Percentiles rank a stretch among this genome's conserved stretches.
phyloP scores from a whole-genome alignment of 2,113 vertebrate genomes.

The Cyprinodon tularosa region DNA sequence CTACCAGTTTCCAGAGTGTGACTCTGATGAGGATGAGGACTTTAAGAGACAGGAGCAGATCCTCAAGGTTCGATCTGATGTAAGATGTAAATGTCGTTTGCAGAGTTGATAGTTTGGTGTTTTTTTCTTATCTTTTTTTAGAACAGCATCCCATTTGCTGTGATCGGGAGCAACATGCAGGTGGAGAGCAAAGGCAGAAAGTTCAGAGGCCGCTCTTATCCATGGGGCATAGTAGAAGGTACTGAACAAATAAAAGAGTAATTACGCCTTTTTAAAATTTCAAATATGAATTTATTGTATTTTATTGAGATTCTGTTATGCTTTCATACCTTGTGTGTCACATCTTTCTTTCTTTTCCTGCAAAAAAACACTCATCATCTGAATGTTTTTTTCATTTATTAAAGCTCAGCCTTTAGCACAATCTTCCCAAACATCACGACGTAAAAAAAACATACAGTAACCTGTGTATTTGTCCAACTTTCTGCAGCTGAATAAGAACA shows the following conservation, averaged over 20 bases:
- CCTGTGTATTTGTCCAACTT: too few species aligned
- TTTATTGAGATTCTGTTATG: background rate
- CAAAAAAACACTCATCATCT: too few species aligned
- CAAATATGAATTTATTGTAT: background rate
- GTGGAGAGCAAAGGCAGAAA: conserved; percentile 73
- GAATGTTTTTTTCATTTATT: too few species aligned
- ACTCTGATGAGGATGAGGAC: conserved; percentile 75
- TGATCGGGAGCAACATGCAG: conserved; percentile 79
- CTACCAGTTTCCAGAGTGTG: conserved; percentile 79
- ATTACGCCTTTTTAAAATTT: too few species aligned
- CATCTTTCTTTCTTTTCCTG: too few species aligned
- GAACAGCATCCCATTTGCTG: conserved; percentile 79
- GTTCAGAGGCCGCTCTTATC: conserved; percentile 76
- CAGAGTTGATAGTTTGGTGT: background rate
- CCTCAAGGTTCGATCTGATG: conserved; percentile 68
- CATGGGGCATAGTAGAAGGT: conserved; percentile 83
- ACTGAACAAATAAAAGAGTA: conserved; percentile 6
- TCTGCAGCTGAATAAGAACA: too few species aligned
- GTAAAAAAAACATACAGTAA: too few species aligned
- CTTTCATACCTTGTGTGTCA: background rate
- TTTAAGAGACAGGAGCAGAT: conserved; percentile 67
- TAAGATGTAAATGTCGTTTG: background rate
- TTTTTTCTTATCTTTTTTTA: conserved; percentile 30
- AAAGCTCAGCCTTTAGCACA: too few species aligned
- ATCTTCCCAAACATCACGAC: too few species aligned